Base-by-base conservation (phyloP, 2,797 vertebrate species). In the Tiaroga cobitis region DNA sequence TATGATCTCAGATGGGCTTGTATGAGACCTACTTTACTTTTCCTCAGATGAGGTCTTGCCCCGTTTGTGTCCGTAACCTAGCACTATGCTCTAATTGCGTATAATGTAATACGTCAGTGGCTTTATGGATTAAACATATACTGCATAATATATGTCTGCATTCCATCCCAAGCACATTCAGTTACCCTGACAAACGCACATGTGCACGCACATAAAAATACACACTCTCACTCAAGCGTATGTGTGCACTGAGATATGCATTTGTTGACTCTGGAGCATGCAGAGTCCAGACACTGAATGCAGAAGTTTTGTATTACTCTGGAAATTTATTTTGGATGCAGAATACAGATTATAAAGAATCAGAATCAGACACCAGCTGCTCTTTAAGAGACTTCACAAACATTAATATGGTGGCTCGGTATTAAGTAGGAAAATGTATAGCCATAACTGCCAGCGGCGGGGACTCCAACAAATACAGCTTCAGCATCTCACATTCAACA, bases 311-410 rank as follows among this genome's bases (percentile, higher is more conserved):
- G 74, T 21, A 87, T 86, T 89, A 84, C 86, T 79, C 56, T 82
- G 15, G 70, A 61, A 63, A 89, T 90, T 91, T 88, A 90, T 83
- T 90, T 88, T 88, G 82, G 87, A 92, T 87, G 76, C 63, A 85
- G 76, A 43, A 68, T 51, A 80, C 61, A 89, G 86, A 77, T 90
- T 92, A 91, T 88, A 5, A 89, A 90, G 85, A 29, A 29, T 59
- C 24, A 90, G 81, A 90, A 89, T 82, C 46, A 81, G 56, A 84
- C 83, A 83, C 80, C 51, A 81, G 69, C 72, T 59, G 63, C 68
- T 75, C 51, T 73, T 87, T 70, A 75, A 87, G 46, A 86, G 74
- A 81, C 80, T 29, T 73, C 29, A 21, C 69, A 81, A 43, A 83
- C 76, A 85, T 81, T 82, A 85, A 82, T 80, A 81, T 32, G 51